Base-by-base conservation (phyloP, 1,140 invertebrate species). In the Trichomalopsis sarcophagae region DNA sequence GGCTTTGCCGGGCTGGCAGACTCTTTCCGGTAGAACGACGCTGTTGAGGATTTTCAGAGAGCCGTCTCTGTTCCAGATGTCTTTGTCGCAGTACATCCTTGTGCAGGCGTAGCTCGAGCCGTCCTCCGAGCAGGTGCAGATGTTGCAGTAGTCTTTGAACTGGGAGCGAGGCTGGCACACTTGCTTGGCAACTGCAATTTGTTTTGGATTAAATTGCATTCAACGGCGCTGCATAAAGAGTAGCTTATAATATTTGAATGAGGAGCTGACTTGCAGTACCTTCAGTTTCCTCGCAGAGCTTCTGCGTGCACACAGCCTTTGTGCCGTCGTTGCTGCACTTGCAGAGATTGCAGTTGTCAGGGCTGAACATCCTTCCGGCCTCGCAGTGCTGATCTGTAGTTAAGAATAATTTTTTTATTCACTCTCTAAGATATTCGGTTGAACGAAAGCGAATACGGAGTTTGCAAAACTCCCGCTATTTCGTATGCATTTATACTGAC, bases 111-210 rank as follows among this genome's bases (percentile, higher is more conserved):
- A 27, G 10, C 30, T 5, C 33, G 33, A 27, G 27, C 55, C 77
- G 21, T 80, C 77, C 1, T 36, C 33, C 0, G 77, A 33, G 33
- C 55, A 68, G 7, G 21, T 33, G 55, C 55, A 80, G 0, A 14
- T 40, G 55, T 80, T 80, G 77, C 77, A 80, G 77, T 80, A 80
- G 21, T 80, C 55, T 21, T 68, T 62, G 17, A 36, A 80, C 2
- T n/a, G 77, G 10, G n/a, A 50, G 5, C 21, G n/a, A 2, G 77
- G 77, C 33, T 66, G 27, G 14, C 55, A 80, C n/a, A 80, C 33
- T 80, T 36, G 2, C 14, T 71, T 33, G 13, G 68, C 0, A 2
- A 13, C 68, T 71, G 68, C 9, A n/a, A 62, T 62, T 62, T 62
- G 0, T 62, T n/a, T 21, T n/a, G 1, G 21, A 14, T 27, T 27